phyloP scores from a whole-genome alignment of 2,888 invertebrate species.

The Polyploca ridens region DNA sequence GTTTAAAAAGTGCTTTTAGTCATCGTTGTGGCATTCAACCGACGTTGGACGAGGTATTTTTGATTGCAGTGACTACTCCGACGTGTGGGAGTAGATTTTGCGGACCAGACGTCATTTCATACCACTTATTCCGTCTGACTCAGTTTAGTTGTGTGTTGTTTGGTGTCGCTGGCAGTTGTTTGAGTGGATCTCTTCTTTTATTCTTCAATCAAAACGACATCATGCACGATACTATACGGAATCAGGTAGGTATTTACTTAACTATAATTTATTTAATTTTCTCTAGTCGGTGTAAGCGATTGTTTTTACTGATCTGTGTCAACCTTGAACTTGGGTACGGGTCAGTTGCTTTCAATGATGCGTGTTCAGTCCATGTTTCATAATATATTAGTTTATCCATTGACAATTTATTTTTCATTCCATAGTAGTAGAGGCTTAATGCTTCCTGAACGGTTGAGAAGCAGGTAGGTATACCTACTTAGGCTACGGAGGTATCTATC shows the following conservation, averaged over 20 bases:
- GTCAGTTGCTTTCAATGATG: neutral
- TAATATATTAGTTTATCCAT: neutral
- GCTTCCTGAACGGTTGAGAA: neutral
- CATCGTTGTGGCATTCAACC: constrained; percentile 37
- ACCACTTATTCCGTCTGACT: constrained; percentile 17
- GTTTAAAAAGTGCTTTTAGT: constrained; percentile 39
- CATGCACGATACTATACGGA: constrained; percentile 60
- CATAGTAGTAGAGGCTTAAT: neutral
- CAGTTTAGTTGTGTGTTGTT: constrained; percentile 53
- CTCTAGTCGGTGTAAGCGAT: constrained; percentile 17
- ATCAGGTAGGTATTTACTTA: constrained; percentile 48
- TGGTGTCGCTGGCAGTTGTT: constrained; percentile 41
- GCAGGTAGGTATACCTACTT: too few relatives aligned
- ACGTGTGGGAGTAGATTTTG: constrained; percentile 35
- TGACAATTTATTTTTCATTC: too few relatives aligned
- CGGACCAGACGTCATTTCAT: constrained; percentile 34
- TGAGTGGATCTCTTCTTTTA: constrained; percentile 5
- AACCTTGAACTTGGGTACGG: constrained; percentile 15
- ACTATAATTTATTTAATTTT: constrained; percentile 10
- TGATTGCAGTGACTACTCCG: constrained; percentile 31
- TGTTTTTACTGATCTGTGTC: constrained; percentile 19
- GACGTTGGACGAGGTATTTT: constrained; percentile 48
- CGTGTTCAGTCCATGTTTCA: neutral
- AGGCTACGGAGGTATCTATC: too few relatives aligned
- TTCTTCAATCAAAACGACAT: constrained; percentile 20